Evolutionary conservation across 2,888 invertebrate genomes (phyloP).

Genomic region (Lycaena phlaeas): DNA sequence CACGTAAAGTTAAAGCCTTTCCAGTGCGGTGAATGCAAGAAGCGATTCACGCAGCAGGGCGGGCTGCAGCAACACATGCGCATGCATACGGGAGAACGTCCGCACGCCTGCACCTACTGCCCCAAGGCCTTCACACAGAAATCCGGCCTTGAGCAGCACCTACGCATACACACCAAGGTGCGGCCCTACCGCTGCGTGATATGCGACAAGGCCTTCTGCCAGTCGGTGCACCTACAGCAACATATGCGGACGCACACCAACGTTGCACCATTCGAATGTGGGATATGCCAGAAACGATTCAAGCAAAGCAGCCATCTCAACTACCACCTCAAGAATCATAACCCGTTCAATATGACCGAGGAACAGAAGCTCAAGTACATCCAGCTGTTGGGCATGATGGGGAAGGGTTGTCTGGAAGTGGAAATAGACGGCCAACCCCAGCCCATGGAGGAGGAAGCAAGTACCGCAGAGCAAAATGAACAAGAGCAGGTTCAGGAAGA

Average conservation of each 20-base stretch:
- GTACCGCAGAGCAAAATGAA: background rate
- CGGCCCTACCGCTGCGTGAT: conserved; percentile 58
- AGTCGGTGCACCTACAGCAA: conserved; percentile 51
- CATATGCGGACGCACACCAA: conserved; percentile 64
- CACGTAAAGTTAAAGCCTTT: conserved; percentile 51
- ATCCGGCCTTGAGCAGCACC: conserved; percentile 57
- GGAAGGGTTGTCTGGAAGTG: conserved; percentile 10
- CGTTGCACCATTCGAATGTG: conserved; percentile 55
- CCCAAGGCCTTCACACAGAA: conserved; percentile 60
- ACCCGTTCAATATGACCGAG: conserved; percentile 34
- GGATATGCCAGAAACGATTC: conserved; percentile 46
- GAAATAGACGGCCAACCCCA: conserved; percentile 9
- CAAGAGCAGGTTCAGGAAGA: background rate
- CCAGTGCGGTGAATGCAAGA: conserved; percentile 46
- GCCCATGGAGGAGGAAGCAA: background rate
- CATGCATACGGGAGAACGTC: conserved; percentile 52
- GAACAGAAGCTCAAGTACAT: conserved; percentile 38
- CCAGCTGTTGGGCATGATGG: conserved; percentile 31
- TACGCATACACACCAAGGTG: conserved; percentile 52
- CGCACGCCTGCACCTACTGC: conserved; percentile 52
- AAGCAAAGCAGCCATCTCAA: conserved; percentile 60
- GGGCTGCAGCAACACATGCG: conserved; percentile 54
- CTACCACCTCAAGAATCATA: conserved; percentile 54
- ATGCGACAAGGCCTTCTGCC: conserved; percentile 53
- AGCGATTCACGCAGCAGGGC: conserved; percentile 54